A percentile compares a stretch with the other conserved stretches of the same genome.
phyloP scores from a whole-genome alignment of 2,888 invertebrate species.

The Resseliella maxima region DNA sequence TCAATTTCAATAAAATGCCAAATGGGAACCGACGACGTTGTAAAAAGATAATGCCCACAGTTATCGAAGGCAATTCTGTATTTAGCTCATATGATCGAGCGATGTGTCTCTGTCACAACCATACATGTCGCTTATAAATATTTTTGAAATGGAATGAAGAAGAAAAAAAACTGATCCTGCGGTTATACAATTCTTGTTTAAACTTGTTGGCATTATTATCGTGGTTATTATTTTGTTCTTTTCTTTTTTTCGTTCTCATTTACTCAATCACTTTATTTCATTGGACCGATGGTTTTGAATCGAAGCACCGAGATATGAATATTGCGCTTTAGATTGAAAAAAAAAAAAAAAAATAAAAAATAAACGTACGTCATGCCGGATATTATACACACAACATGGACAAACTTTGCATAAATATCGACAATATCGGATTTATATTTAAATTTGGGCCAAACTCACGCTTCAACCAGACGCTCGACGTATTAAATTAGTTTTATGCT shows the following conservation, averaged over 20 bases:
- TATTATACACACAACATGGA: background rate
- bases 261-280: too few relatives aligned
- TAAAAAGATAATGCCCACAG: background rate
- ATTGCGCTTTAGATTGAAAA: too few relatives aligned
- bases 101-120: conserved; percentile 36
- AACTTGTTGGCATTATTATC: conserved; percentile 19
- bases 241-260: too few relatives aligned
- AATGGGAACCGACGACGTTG: background rate
- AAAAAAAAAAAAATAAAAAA: too few relatives aligned
- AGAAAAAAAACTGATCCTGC: background rate
- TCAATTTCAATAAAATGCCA: conserved; percentile 5
- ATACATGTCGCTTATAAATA: conserved; percentile 35
- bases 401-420: background rate
- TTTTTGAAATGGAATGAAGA: background rate
- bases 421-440: background rate
- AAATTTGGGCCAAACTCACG: background rate
- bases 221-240: background rate
- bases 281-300: too few relatives aligned
- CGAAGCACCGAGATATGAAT: too few relatives aligned
- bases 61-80: background rate
- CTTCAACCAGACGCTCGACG: background rate
- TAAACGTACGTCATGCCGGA: background rate
- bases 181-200: conserved; percentile 6
- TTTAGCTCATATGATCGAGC: conserved; percentile 10
- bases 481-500: background rate